A percentile compares a stretch with the other conserved stretches of the same genome.
Evolutionary conservation across 64 coral and sea anemone species (phyloP).

Genomic region (Stichodactyla mertensii): DNA sequence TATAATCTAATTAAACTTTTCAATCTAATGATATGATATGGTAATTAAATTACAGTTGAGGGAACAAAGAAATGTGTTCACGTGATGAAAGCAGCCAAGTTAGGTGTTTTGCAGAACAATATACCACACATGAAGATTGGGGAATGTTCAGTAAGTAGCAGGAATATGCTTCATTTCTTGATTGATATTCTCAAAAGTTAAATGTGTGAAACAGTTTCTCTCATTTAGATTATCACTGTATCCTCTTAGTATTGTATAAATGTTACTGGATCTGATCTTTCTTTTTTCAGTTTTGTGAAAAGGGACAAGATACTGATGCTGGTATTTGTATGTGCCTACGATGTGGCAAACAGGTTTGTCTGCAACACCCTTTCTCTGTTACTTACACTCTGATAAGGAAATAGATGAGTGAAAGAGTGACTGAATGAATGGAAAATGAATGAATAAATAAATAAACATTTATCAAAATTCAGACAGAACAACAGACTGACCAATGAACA

Average conservation of each 20-base stretch:
- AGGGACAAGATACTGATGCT: conserved; percentile 23
- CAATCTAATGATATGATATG: no score
- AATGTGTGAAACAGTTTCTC: no score
- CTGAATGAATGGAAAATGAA: background rate
- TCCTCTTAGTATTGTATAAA: background rate
- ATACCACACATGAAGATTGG: conserved; percentile 71
- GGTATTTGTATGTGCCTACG: conserved; percentile 71
- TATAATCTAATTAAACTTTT: no score
- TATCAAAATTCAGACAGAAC: no score
- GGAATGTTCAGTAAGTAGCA: conserved; percentile 68
- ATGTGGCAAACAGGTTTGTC: conserved; percentile 66
- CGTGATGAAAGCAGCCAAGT: conserved; percentile 58
- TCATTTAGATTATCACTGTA: no score
- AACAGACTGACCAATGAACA: no score
- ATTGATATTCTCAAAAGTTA: no score
- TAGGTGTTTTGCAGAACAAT: conserved; percentile 47
- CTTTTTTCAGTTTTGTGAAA: conserved; percentile 24
- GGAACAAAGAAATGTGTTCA: conserved; percentile 54
- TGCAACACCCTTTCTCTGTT: background rate
- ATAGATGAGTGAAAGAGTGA: background rate
- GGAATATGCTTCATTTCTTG: background rate
- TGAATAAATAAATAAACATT: background rate
- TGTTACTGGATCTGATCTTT: background rate
- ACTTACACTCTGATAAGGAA: background rate
- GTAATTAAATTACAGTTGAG: background rate